These are phyloP conservation scores for Rhabdomys pumilio DNA, from an alignment of 2,797 vertebrate species.

Conservation along the genomic window DNA sequence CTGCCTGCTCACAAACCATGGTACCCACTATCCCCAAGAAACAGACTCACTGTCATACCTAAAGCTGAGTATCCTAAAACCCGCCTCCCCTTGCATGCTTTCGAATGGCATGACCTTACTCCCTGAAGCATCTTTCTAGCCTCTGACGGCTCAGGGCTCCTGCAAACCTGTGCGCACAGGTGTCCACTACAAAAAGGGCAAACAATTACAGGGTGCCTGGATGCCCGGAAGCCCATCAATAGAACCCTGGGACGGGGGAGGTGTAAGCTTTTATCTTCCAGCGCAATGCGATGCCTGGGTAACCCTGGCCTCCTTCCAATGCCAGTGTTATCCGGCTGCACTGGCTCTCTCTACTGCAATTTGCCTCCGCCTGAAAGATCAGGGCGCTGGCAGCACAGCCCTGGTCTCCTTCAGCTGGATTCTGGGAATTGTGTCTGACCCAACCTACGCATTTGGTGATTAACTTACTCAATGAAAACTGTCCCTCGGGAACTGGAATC, in stretches of 20 bases:
- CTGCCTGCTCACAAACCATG: background rate
- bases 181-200: background rate
- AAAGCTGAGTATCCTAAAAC: background rate
- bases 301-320: conserved; percentile 25
- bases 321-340: too few relatives aligned
- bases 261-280: background rate
- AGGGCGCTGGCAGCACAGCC: background rate
- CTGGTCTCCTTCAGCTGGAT: background rate
- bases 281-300: background rate
- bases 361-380: background rate
- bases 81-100: background rate
- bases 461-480: conserved; percentile 62
- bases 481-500: conserved; percentile 60
- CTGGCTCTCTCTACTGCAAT: background rate
- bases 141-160: background rate
- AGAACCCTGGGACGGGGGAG: background rate
- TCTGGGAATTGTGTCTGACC: background rate
- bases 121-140: background rate
- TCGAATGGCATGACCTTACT: background rate
- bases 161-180: background rate
- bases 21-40: background rate
- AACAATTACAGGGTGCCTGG: background rate
- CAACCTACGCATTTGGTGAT: conserved; percentile 26
- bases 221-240: background rate
- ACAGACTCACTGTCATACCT: background rate